Conservation (phyloP, 2,888 invertebrate species). For the Drosophila anceps region DNA sequence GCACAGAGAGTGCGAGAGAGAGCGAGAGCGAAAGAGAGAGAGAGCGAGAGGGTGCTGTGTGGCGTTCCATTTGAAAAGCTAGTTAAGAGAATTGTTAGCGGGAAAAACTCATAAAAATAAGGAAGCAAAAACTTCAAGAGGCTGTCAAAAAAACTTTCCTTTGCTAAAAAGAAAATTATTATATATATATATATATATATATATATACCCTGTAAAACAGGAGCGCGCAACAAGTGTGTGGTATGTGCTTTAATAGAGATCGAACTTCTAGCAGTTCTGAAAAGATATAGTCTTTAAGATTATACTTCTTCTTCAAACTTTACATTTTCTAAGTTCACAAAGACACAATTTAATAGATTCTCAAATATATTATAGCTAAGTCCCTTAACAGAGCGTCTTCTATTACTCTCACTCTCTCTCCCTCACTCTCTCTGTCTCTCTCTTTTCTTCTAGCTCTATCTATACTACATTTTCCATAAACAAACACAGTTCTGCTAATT, state of each 20-base stretch:
- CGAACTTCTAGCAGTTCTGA: too few species aligned
- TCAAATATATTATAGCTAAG: too few species aligned
- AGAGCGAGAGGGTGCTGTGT: neutral
- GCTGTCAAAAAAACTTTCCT: slow-evolving; percentile 51
- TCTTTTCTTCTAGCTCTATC: neutral
- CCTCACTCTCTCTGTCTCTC: too few species aligned
- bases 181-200: neutral
- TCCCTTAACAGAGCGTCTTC: too few species aligned
- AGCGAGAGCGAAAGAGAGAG: neutral
- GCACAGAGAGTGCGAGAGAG: slow-evolving; percentile 7
- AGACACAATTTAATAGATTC: too few species aligned
- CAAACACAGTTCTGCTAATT: neutral
- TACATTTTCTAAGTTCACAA: too few species aligned
- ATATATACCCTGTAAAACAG: slow-evolving; percentile 4
- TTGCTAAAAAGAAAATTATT: slow-evolving; percentile 29
- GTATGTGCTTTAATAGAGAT: too few species aligned
- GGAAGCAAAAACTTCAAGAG: slow-evolving; percentile 27
- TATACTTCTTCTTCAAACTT: too few species aligned
- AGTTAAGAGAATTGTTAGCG: slow-evolving; percentile 38
- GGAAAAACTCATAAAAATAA: slow-evolving; percentile 44
- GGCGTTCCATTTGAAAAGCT: slow-evolving; percentile 15
- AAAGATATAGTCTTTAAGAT: too few species aligned
- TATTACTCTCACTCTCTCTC: too few species aligned
- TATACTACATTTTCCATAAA: neutral
- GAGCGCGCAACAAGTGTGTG: neutral